Percentiles rank a stretch among this genome's conserved stretches.
phyloP scores from a whole-genome alignment of 2,888 invertebrate species.

The Ceramica pisi region DNA sequence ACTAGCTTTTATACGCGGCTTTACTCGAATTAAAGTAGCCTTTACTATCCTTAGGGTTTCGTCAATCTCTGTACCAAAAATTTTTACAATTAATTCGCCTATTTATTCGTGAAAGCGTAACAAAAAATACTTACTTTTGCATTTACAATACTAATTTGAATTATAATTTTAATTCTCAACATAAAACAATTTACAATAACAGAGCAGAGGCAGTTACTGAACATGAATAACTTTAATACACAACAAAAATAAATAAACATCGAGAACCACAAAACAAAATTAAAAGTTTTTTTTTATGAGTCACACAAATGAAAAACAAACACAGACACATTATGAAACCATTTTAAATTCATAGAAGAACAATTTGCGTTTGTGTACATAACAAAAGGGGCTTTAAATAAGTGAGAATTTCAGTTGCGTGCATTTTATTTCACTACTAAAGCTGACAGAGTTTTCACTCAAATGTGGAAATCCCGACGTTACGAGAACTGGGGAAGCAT shows the following conservation, averaged over 20 bases:
- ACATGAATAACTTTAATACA: background rate
- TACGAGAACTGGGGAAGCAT: background rate
- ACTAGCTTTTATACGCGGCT: no score
- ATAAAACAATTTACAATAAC: no score
- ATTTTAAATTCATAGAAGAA: conserved; percentile 36
- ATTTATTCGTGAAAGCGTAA: no score
- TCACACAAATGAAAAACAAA: conserved; percentile 18
- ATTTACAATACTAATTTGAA: no score
- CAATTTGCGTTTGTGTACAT: conserved; percentile 1
- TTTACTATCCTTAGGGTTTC: no score
- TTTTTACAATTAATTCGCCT: no score
- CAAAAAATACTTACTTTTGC: no score
- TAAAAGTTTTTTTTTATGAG: background rate
- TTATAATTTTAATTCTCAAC: no score
- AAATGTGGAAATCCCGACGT: conserved; percentile 8
- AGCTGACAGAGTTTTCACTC: background rate
- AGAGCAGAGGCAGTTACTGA: background rate
- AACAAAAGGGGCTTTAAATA: conserved; percentile 10
- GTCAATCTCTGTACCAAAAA: no score
- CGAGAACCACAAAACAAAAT: background rate
- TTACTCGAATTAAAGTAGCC: no score
- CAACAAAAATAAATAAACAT: background rate
- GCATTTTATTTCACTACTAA: conserved; percentile 24
- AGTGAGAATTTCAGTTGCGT: conserved; percentile 22
- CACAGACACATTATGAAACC: conserved; percentile 2